These are phyloP conservation scores for Hippocampus zosterae DNA, from an alignment of 2,113 vertebrate genomes.

Conservation along the genomic window DNA sequence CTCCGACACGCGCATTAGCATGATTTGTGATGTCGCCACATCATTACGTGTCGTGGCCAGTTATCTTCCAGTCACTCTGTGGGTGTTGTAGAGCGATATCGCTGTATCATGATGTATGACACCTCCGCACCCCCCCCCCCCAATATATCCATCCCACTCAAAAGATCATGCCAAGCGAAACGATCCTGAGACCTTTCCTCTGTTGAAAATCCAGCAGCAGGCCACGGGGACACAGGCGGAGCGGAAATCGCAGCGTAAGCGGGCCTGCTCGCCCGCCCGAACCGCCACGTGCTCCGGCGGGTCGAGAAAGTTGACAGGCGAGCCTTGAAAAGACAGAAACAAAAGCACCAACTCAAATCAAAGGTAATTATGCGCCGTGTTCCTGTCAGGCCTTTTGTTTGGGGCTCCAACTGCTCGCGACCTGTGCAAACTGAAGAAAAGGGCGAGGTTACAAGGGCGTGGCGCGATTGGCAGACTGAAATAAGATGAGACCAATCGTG, in stretches of 20 bases:
- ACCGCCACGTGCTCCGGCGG: constrained; percentile 66
- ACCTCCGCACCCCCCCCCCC: too few relatives aligned
- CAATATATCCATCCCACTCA: not conserved
- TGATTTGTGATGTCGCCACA: too few relatives aligned
- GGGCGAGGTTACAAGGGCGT: constrained; percentile 19
- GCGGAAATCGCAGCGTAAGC: constrained; percentile 62
- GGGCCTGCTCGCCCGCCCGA: constrained; percentile 54
- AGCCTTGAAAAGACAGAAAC: constrained; percentile 34
- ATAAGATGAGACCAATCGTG: constrained; percentile 40
- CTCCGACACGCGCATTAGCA: too few relatives aligned
- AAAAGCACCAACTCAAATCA: not conserved
- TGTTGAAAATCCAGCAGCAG: constrained; percentile 76
- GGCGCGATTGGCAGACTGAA: constrained; percentile 18
- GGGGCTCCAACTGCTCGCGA: constrained; percentile 11
- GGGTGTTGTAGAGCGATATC: not conserved
- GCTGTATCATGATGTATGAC: not conserved
- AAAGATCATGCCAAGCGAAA: not conserved
- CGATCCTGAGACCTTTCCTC: constrained; percentile 56
- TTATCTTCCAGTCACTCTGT: not conserved
- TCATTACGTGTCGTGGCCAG: not conserved
- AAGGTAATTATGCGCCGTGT: constrained; percentile 18
- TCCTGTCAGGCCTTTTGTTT: constrained; percentile 19
- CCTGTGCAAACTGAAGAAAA: constrained; percentile 23
- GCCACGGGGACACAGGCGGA: constrained; percentile 65
- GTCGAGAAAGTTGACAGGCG: constrained; percentile 61